phyloP scores from a whole-genome alignment of 1,140 invertebrate species.

The Procambarus virginalis region DNA sequence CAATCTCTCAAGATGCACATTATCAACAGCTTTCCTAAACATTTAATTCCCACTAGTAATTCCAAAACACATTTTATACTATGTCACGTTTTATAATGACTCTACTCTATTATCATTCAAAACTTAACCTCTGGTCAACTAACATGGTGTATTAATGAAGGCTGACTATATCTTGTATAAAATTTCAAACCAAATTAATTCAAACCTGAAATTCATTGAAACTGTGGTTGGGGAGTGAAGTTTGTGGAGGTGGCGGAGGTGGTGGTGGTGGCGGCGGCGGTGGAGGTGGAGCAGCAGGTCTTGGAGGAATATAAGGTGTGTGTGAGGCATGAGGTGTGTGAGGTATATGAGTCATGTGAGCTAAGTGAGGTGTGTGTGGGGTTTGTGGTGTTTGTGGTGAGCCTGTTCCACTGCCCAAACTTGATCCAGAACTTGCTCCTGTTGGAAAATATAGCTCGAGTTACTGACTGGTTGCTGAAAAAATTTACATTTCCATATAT shows the following conservation, averaged over 20 bases:
- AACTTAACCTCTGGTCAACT: too few species aligned
- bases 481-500: too few species aligned
- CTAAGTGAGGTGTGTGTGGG: conserved; percentile 8
- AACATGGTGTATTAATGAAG: too few species aligned
- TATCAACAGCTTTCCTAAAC: too few species aligned
- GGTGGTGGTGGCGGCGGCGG: conserved; percentile 22
- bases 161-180: too few species aligned
- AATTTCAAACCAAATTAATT: too few species aligned
- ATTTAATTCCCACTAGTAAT: too few species aligned
- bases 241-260: conserved; percentile 31
- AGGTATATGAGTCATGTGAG: conserved; percentile 35
- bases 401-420: conserved; percentile 56
- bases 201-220: conserved; percentile 34
- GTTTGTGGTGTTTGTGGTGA: conserved; percentile 50
- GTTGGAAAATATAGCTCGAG: background rate
- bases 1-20: too few species aligned
- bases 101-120: too few species aligned
- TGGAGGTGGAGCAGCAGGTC: conserved; percentile 25
- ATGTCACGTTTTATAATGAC: too few species aligned
- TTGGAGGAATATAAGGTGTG: conserved; percentile 15
- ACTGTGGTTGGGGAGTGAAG: conserved; percentile 30
- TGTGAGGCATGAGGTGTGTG: conserved; percentile 3
- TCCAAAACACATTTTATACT: too few species aligned
- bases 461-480: background rate
- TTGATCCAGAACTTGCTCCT: conserved; percentile 57